A percentile compares a stretch with the other conserved stretches of the same genome.
These are phyloP conservation scores for Propsilocerus akamusi DNA, from an alignment of 1,140 invertebrate genomes.

Conservation along the genomic window DNA sequence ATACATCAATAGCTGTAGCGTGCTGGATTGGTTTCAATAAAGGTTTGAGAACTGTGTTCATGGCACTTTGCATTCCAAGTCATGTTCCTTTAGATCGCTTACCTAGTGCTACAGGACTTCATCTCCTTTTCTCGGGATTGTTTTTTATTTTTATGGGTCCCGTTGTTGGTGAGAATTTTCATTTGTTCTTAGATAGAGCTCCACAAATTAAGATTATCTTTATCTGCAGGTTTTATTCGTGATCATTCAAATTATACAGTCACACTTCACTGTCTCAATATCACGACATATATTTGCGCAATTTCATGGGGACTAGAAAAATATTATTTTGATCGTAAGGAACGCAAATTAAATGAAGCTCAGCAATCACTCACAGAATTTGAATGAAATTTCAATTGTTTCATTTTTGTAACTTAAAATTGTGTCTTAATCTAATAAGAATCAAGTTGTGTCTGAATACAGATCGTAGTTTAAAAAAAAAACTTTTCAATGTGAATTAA, in stretches of 20 bases:
- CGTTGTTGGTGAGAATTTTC: conserved; percentile 32
- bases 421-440: no score
- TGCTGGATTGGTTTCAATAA: conserved; percentile 40
- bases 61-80: conserved; percentile 40
- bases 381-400: no score
- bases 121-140: conserved; percentile 35
- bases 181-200: not conserved
- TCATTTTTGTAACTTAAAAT: no score
- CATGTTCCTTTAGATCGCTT: conserved; percentile 39
- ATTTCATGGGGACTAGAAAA: no score
- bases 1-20: conserved; percentile 27
- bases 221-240: conserved; percentile 32
- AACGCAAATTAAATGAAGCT: no score
- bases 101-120: conserved; percentile 38
- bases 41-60: conserved; percentile 41
- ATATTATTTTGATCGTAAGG: no score
- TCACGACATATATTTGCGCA: conserved; percentile 36
- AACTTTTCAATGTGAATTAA: no score
- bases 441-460: no score
- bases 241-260: conserved; percentile 34
- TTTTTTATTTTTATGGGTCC: conserved; percentile 33
- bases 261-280: conserved; percentile 38
- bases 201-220: not conserved
- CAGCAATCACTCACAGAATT: no score
- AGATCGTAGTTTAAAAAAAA: no score